Base-by-base conservation (phyloP, 2,888 invertebrate species). In the Drosophila kanekoi region DNA sequence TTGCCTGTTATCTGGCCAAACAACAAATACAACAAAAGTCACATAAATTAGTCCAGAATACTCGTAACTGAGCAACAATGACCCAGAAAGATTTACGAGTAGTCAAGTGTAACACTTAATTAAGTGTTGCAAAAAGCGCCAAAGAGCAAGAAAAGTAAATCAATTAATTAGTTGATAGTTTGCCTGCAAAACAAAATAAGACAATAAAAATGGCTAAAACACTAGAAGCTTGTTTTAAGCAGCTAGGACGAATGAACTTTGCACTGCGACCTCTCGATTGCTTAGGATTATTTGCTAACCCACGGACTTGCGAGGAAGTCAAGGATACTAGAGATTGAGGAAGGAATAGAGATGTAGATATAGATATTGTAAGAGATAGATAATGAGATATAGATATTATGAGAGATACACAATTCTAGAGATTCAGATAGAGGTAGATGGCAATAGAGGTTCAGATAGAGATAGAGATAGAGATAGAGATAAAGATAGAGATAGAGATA, bases 11-110 rank as follows among this genome's bases (percentile, higher is more conserved):
- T 74, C 66, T 66, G 14, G 14, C 40, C 40, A 40, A 54, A 64
- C 52, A 56, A 52, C 40, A 48, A 41, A 40, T 51, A 64, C 56
- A 56, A 52, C 40, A 47, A 48, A 51, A 60, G 23, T 43, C 51
- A 44, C 23, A 40, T 41, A 48, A 74, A 77, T 72, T 62, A 67
- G 78, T 52, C 67, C 73, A 57, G 56, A 60, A 37, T 20, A 54
- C 74, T 63, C 41, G 53, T 41, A 68, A 44, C 49, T 40, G 74
- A 69, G 75, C 70, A 77, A 74, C 76, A 70, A 69, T 77, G 76
- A 79, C 76, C 79, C 79, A 77, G 54, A 77, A 78, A 74, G 75
- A 79, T 78, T 78, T 60, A 62, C 62, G 62, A 64, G 43, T 56
- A 53, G 64, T 68, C 69, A 51, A 78, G 73, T 72, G 51, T 72